phyloP scores from a whole-genome alignment of 1,140 invertebrate species.

The Sarcophaga bullata region DNA sequence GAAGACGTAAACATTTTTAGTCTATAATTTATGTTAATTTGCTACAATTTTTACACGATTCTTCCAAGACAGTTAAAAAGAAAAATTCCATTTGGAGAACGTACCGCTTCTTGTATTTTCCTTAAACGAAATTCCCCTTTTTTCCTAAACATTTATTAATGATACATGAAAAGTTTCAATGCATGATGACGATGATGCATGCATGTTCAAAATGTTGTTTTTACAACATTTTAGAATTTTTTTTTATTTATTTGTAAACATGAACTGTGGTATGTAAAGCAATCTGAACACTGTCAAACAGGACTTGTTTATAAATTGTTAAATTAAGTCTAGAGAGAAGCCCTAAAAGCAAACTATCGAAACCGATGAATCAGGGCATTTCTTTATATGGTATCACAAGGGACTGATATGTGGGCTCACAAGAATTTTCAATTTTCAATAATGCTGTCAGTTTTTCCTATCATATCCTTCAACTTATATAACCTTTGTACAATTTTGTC shows the following conservation, averaged over 20 bases:
- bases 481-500: no score
- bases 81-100: background rate
- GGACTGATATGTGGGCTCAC: no score
- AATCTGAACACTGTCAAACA: background rate
- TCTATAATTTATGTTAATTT: conserved; percentile 40
- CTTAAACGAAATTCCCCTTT: conserved; percentile 2
- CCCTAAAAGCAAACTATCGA: no score
- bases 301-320: no score
- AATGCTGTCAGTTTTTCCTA: no score
- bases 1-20: background rate
- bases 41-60: conserved; percentile 25
- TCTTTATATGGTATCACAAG: no score
- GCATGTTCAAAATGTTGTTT: background rate
- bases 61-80: background rate
- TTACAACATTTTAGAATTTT: background rate
- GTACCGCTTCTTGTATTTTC: background rate
- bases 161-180: background rate
- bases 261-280: background rate
- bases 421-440: no score
- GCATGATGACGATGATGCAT: conserved; percentile 30
- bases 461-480: no score
- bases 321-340: no score
- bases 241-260: background rate
- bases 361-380: no score
- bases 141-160: conserved; percentile 28